These are phyloP conservation scores for Drosophila anomalipes DNA, from an alignment of 2,888 invertebrate species.

Conservation along the genomic window DNA sequence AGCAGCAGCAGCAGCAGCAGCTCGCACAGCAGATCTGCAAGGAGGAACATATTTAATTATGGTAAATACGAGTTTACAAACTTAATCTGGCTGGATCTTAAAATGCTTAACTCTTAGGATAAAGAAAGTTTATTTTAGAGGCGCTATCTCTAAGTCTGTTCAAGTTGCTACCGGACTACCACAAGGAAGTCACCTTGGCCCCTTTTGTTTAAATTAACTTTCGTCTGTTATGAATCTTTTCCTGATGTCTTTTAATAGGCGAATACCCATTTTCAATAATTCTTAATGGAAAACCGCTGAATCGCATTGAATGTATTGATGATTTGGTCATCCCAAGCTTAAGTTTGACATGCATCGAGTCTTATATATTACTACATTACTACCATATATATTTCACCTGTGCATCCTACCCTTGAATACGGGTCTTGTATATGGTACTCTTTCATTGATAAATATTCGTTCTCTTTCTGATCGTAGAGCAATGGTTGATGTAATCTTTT, in stretches of 20 bases:
- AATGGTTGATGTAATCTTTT: background rate
- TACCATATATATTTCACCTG: background rate
- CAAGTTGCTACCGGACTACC: background rate
- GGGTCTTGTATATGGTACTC: background rate
- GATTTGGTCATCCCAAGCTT: background rate
- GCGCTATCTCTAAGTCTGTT: background rate
- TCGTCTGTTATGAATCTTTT: background rate
- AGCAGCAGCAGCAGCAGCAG: constrained; percentile 60
- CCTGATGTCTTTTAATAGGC: background rate
- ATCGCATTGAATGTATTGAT: too few species aligned
- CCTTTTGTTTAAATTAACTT: background rate
- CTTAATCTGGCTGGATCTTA: background rate
- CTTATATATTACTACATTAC: background rate
- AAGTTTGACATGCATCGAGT: background rate
- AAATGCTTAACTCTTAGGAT: background rate
- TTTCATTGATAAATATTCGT: background rate
- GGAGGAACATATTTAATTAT: background rate
- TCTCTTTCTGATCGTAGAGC: background rate
- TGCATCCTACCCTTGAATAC: background rate
- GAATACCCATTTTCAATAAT: background rate
- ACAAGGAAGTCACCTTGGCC: background rate
- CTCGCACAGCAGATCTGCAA: constrained; percentile 67
- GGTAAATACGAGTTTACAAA: background rate
- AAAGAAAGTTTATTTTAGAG: background rate
- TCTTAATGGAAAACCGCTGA: background rate